phyloP scores from a whole-genome alignment of 2,797 vertebrate genomes.

The Podargus strigoides region DNA sequence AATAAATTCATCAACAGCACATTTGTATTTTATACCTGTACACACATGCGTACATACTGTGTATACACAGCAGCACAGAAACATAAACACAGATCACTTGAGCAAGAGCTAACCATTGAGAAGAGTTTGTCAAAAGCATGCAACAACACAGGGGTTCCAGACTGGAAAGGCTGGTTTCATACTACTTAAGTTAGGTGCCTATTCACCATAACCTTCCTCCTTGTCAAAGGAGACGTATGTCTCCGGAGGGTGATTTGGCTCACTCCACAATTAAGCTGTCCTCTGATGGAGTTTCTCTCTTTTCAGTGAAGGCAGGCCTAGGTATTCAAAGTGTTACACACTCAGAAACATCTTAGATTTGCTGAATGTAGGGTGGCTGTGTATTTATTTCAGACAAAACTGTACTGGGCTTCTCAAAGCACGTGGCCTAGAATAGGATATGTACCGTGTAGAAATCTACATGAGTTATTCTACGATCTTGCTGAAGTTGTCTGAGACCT shows the following conservation, averaged over 20 bases:
- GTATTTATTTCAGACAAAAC: not conserved
- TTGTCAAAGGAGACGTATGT: not conserved
- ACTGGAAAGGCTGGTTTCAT: conserved; percentile 39
- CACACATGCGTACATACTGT: not conserved
- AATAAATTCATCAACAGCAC: not conserved
- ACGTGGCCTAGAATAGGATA: not conserved
- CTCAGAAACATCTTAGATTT: not conserved
- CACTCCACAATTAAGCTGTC: not conserved
- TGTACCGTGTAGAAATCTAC: rapidly evolving
- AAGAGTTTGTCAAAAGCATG: not conserved
- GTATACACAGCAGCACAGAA: not conserved
- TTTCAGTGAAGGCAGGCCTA: not conserved
- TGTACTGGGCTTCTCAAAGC: not conserved
- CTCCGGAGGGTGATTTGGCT: not conserved
- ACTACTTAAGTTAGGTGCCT: not conserved
- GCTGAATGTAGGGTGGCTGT: not conserved
- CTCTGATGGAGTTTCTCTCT: not conserved
- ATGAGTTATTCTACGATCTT: rapidly evolving
- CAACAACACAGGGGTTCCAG: not conserved
- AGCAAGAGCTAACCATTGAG: not conserved
- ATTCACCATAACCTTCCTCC: not conserved
- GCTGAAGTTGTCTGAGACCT: not conserved
- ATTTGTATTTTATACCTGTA: not conserved
- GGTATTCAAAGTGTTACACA: not conserved
- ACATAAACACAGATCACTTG: not conserved